These are phyloP conservation scores for Corbicula japonica DNA, from an alignment of 2,888 invertebrate species.

Conservation along the genomic window DNA sequence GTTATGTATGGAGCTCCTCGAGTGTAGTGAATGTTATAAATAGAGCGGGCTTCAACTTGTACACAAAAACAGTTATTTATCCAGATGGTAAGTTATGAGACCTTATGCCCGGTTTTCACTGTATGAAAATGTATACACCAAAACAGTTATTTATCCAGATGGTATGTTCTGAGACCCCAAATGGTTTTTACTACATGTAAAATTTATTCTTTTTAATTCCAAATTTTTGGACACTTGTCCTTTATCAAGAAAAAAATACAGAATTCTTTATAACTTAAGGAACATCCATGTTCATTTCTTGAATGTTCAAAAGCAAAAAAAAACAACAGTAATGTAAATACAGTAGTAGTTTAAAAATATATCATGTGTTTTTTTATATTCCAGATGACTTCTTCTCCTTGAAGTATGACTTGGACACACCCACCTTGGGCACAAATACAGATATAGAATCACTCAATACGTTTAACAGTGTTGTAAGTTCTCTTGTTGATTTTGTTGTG, in stretches of 20 bases:
- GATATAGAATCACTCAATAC: too few relatives aligned
- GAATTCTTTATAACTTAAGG: too few relatives aligned
- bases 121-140: constrained; percentile 46
- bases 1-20: constrained; percentile 23
- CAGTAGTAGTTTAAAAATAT: not conserved
- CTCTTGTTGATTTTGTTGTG: too few relatives aligned
- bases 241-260: too few relatives aligned
- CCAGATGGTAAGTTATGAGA: constrained; percentile 55
- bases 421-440: not conserved
- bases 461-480: too few relatives aligned
- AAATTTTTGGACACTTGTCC: too few relatives aligned
- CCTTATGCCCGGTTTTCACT: too few relatives aligned
- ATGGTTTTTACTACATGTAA: too few relatives aligned
- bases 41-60: constrained; percentile 18
- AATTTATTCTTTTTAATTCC: too few relatives aligned
- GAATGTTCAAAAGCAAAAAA: too few relatives aligned
- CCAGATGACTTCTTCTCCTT: constrained; percentile 66
- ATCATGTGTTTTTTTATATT: constrained; percentile 17
- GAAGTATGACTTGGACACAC: constrained; percentile 51
- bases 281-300: too few relatives aligned
- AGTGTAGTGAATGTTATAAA: not conserved
- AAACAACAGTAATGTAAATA: not conserved
- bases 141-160: constrained; percentile 29
- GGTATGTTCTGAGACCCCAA: too few relatives aligned
- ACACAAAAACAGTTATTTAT: constrained; percentile 32